These are phyloP conservation scores for Prosapia bicincta DNA, from an alignment of 2,888 invertebrate species.

Conservation along the genomic window DNA sequence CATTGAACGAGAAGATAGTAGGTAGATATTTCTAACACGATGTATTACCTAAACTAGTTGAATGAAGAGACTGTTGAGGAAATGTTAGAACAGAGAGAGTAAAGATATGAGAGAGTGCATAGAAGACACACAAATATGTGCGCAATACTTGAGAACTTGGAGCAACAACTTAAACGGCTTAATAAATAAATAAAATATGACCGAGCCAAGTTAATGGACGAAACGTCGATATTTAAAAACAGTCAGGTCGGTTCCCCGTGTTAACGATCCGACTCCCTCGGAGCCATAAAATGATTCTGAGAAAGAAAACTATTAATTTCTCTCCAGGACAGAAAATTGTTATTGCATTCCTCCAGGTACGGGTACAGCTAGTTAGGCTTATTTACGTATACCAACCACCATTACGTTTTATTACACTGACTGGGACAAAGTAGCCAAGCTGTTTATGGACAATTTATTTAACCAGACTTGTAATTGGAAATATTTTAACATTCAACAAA, in stretches of 20 bases:
- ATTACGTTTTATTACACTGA: neutral
- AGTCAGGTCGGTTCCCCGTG: neutral
- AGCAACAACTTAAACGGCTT: neutral
- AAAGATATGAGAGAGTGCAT: too few species aligned
- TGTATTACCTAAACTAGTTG: too few species aligned
- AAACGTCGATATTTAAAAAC: constrained; percentile 2
- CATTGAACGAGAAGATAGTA: too few species aligned
- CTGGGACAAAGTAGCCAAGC: neutral
- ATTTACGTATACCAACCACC: neutral
- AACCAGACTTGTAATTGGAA: neutral
- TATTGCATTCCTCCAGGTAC: neutral
- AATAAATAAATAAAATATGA: neutral
- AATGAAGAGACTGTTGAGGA: too few species aligned
- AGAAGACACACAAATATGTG: too few species aligned
- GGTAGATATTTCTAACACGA: too few species aligned
- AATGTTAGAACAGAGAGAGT: too few species aligned
- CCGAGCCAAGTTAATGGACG: neutral
- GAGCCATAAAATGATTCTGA: neutral
- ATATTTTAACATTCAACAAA: neutral
- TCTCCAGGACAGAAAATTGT: neutral
- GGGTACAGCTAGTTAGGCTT: neutral
- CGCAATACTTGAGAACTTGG: too few species aligned
- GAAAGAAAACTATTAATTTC: constrained; percentile 2
- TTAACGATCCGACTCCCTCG: neutral
- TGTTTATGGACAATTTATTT: neutral